These are phyloP conservation scores for Actinostola sp. DNA, from an alignment of 92 coral and sea anemone species.

Conservation along the genomic window DNA sequence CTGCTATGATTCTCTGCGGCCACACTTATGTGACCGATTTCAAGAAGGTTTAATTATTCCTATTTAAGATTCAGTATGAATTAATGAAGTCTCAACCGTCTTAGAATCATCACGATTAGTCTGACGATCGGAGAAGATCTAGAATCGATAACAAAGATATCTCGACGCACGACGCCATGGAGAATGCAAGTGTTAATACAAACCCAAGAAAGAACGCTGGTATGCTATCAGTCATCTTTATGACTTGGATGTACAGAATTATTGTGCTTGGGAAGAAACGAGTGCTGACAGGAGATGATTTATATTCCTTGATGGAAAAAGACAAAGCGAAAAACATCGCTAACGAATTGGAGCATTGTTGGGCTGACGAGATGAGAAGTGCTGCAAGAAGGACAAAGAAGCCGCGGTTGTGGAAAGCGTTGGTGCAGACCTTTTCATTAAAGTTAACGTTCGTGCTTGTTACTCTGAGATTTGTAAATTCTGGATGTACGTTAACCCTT, in stretches of 20 bases:
- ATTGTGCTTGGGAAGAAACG: background rate
- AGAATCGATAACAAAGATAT: too few relatives aligned
- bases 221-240: background rate
- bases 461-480: background rate
- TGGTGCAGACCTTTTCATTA: background rate
- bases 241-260: constrained; percentile 13
- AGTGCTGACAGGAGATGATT: constrained; percentile 3
- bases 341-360: background rate
- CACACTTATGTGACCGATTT: too few relatives aligned
- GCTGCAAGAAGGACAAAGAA: background rate
- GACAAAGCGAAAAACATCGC: constrained; percentile 5
- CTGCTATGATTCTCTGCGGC: too few relatives aligned
- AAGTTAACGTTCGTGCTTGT: background rate
- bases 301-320: constrained; percentile 3
- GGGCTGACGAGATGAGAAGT: constrained; percentile 5
- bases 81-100: too few relatives aligned
- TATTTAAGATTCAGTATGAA: too few relatives aligned
- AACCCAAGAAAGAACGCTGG: constrained; percentile 4
- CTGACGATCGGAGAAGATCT: too few relatives aligned
- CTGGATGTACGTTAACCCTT: background rate
- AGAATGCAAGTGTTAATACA: too few relatives aligned
- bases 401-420: constrained; percentile 19
- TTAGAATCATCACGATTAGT: too few relatives aligned
- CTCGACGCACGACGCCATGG: too few relatives aligned
- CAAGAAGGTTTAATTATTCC: too few relatives aligned